These are phyloP conservation scores for Sebastes melanostomus DNA, from an alignment of 2,797 vertebrate species.

Conservation along the genomic window DNA sequence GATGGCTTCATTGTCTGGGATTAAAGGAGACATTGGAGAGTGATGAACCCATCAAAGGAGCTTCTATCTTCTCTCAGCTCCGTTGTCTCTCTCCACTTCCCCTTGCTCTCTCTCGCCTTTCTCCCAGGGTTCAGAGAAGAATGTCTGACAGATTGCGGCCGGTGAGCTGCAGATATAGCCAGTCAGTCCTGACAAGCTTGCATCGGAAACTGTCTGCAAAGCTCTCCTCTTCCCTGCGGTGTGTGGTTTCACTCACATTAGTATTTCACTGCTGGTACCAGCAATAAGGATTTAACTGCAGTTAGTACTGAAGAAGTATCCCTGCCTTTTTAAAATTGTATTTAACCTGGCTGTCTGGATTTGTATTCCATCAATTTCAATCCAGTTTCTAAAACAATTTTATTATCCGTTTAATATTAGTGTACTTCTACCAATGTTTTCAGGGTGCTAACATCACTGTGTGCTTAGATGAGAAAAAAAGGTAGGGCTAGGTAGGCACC, in stretches of 20 bases:
- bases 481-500: no score
- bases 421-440: neutral
- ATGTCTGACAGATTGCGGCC: neutral
- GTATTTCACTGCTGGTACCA: neutral
- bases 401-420: neutral
- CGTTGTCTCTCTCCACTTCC: neutral
- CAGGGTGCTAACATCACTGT: neutral
- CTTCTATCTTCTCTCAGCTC: neutral
- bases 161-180: neutral
- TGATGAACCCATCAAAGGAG: slow-evolving; percentile 31
- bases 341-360: neutral
- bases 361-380: neutral
- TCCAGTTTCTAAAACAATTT: neutral
- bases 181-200: slow-evolving; percentile 5
- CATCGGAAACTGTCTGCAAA: neutral
- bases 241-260: neutral
- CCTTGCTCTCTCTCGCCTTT: neutral
- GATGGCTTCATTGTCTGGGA: slow-evolving; percentile 39
- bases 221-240: neutral
- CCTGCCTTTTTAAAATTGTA: neutral
- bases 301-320: neutral
- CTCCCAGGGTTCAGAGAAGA: neutral
- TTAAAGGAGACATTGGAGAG: slow-evolving; percentile 34
- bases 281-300: neutral
- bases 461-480: neutral